A percentile compares a stretch with the other conserved stretches of the same genome.
Conservation (phyloP, 64 coral and sea anemone species). For the Cladopsammia gracilis region DNA sequence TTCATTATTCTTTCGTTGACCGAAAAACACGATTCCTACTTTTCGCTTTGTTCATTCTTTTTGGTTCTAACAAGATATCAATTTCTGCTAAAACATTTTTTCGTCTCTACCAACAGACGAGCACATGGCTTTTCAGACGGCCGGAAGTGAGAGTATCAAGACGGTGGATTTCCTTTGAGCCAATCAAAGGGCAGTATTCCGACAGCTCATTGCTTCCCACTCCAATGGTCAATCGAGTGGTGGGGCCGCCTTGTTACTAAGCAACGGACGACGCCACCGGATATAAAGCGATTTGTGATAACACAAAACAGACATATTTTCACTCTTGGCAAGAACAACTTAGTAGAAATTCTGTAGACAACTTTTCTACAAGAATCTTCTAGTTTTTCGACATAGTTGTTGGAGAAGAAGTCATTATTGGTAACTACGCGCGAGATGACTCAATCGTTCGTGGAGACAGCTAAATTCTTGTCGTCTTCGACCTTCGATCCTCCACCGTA, state of each 20-base stretch:
- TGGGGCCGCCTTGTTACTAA: conserved; percentile 15
- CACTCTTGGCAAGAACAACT: conserved; percentile 7
- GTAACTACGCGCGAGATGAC: conserved; percentile 40
- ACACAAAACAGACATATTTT: conserved; percentile 94
- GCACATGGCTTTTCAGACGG: conserved; percentile 22
- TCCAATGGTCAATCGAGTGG: conserved; percentile 66
- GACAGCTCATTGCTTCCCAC: background rate
- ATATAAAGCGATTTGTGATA: conserved; percentile 83
- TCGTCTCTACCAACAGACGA: conserved; percentile 15
- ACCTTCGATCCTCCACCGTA: conserved; percentile 94
- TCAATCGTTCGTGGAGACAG: conserved; percentile 91
- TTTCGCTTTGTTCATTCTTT: no score
- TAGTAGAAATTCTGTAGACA: conserved; percentile 17
- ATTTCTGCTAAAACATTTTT: background rate
- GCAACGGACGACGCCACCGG: conserved; percentile 85
- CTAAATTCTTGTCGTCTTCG: conserved; percentile 81
- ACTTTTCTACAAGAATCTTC: background rate
- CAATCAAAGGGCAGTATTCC: conserved; percentile 49
- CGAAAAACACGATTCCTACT: background rate
- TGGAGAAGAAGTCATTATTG: background rate
- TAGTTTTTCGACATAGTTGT: background rate
- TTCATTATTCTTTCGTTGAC: background rate
- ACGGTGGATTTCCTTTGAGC: background rate
- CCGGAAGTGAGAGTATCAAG: conserved; percentile 57
- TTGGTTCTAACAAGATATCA: background rate